These are phyloP conservation scores for Batillaria attramentaria DNA, from an alignment of 1,140 invertebrate species.

Conservation along the genomic window DNA sequence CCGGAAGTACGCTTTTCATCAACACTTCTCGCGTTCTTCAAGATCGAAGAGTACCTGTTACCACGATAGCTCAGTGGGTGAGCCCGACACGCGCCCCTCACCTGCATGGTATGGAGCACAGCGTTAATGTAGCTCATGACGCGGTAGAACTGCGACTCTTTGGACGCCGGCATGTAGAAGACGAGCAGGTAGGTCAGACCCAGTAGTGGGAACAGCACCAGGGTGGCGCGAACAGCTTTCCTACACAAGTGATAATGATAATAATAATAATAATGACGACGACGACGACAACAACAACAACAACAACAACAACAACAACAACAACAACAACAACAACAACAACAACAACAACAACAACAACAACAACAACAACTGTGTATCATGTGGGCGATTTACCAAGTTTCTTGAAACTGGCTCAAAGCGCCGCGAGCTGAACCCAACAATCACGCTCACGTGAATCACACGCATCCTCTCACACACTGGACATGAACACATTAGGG, in stretches of 20 bases:
- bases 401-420: no score
- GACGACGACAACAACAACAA: not conserved
- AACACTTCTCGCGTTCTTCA: no score
- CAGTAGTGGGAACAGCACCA: constrained; percentile 75
- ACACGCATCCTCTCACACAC: no score
- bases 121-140: constrained; percentile 73
- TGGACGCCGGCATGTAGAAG: constrained; percentile 72
- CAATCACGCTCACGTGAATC: no score
- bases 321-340: not conserved
- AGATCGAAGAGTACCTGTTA: no score
- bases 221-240: constrained; percentile 75
- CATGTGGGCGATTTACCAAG: no score
- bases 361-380: no score
- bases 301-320: not conserved
- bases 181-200: constrained; percentile 76
- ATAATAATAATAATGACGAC: not conserved
- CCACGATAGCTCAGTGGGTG: not conserved
- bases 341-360: not conserved
- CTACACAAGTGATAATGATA: constrained; percentile 60
- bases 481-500: no score
- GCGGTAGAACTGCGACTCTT: constrained; percentile 60
- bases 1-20: no score
- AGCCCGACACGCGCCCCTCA: constrained; percentile 44
- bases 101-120: constrained; percentile 75
- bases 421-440: no score